phyloP scores from a whole-genome alignment of 2,113 vertebrate species.

The Caloenas nicobarica region DNA sequence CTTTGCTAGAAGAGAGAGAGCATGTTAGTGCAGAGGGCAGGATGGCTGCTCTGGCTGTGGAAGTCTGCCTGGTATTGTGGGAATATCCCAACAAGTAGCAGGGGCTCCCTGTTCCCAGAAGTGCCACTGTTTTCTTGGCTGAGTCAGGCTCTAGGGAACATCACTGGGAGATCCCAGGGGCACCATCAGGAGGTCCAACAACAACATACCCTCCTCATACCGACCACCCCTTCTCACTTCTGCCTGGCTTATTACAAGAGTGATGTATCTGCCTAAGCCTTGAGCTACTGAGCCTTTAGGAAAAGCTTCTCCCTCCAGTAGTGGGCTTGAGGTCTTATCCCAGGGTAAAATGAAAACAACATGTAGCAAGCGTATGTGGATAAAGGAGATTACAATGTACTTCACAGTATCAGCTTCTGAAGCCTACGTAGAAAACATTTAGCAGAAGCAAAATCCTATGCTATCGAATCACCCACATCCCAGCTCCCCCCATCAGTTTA shows the following conservation, averaged over 20 bases:
- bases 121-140: background rate
- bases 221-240: background rate
- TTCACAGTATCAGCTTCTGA: background rate
- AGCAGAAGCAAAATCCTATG: background rate
- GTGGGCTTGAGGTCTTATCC: background rate
- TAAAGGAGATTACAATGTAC: background rate
- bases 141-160: background rate
- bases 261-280: background rate
- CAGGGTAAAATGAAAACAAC: background rate
- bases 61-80: background rate
- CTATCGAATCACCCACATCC: background rate
- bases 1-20: background rate
- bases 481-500: background rate
- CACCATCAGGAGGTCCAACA: background rate
- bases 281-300: background rate
- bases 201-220: background rate
- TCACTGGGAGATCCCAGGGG: background rate
- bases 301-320: background rate
- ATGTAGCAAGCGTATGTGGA: fast-evolving
- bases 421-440: background rate
- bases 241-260: background rate
- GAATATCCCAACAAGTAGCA: background rate
- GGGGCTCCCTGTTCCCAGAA: background rate
- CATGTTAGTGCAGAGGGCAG: background rate
- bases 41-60: background rate